Evolutionary conservation across 2,888 invertebrate genomes (phyloP), one percentile per base, ranked within the genome.

Genomic region (Agrotis segetum): DNA sequence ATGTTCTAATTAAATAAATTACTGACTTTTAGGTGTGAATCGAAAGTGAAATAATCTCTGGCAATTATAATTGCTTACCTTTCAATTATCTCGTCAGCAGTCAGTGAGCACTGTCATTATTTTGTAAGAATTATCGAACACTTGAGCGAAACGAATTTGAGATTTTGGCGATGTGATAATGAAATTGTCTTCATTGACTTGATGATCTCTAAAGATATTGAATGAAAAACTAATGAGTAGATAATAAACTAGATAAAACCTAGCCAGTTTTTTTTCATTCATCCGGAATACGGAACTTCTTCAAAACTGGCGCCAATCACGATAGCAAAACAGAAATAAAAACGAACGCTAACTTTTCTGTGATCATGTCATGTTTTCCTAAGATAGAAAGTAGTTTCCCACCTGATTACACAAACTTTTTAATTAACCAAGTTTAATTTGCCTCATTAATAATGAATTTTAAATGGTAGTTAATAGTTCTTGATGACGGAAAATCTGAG

Each of bases 11-110:
- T 80, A 74, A 83, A 74, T 85, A 85, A 88, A 89, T 88, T 85
- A 81, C 70, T 80, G 65, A 68, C 62, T 77, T 83, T 79, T 72
- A 67, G 77, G 84, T 85, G 88, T 75, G 86, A 90, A 89, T 82
- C 72, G 88, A 90, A 89, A 90, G 89, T 85, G 87, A 89, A 88
- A 87, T 83, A 82, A 85, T 82, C 67, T 79, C 78, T 82, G 81
- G 78, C 79, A 83, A 84, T 85, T 83, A 84, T 56, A 82, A 73
- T 63, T n/a, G 62, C 17, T 46, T 77, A 84, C 67, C 76, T 74
- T 73, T 72, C 62, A 85, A 85, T 85, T 83, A 84, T 64, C 70
- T 83, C 71, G 64, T 83, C 81, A 70, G 70, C 74, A 65, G 56
- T 71, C 52, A 62, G 47, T 44, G 60, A 50, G 59, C 29, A 55